A percentile compares a stretch with the other conserved stretches of the same genome.
These are phyloP conservation scores for Callipepla squamata DNA, from an alignment of 2,113 vertebrate species.

Conservation along the genomic window DNA sequence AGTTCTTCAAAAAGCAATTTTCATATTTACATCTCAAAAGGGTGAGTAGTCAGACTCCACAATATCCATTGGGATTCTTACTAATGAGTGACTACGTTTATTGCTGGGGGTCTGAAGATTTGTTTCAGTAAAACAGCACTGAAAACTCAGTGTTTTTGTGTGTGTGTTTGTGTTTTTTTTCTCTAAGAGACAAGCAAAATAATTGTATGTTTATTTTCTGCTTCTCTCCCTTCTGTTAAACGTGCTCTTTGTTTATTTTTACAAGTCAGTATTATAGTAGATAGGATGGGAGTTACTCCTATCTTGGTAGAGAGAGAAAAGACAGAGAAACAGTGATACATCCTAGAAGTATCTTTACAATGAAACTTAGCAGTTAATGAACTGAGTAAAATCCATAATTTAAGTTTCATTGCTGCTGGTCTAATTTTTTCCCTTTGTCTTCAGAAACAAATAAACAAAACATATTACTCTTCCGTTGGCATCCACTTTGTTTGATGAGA, in stretches of 20 bases:
- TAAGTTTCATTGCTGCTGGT: background rate
- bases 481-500: background rate
- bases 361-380: background rate
- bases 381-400: background rate
- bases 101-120: background rate
- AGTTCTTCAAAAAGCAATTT: slow-evolving; percentile 50
- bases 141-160: background rate
- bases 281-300: background rate
- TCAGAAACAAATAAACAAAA: background rate
- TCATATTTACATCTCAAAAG: slow-evolving; percentile 59
- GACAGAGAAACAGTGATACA: background rate
- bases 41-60: background rate
- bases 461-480: background rate
- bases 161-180: background rate
- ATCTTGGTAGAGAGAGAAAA: background rate
- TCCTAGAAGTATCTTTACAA: background rate
- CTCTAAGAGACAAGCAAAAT: slow-evolving; percentile 15
- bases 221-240: slow-evolving; percentile 12
- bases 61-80: slow-evolving; percentile 20
- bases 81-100: background rate
- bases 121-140: slow-evolving; percentile 30
- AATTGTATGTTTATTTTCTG: background rate
- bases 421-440: background rate
- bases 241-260: background rate
- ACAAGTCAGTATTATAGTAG: background rate